Evolutionary conservation across 2,113 vertebrate genomes (phyloP), one percentile per base, ranked within the genome.

Genomic region (Carassius gibelio): DNA sequence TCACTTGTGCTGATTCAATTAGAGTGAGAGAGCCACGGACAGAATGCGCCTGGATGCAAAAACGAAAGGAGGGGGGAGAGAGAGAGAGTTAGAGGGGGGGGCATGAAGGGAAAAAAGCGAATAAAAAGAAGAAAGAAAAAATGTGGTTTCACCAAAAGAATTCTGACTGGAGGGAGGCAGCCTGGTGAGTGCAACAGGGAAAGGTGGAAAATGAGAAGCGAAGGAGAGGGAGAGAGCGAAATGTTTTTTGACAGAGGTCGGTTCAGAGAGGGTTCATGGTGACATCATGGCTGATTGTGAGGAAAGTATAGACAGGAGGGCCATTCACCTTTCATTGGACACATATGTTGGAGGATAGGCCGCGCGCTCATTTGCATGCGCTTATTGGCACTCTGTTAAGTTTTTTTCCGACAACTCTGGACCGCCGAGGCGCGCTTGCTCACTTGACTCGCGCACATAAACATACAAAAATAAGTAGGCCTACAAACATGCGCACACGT

Each of bases 261-360:
- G 95, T 95, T 95, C 94, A 95, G 86, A 87, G 89, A 92, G 93
- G 94, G 95, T 94, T 95, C 94, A 94, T 88, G 85, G 92, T 95
- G 94, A 95, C 94, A 95, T 95, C 94, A 95, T 94, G 92, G 91
- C 89, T 90, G 93, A 93, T 89, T 85, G 89, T 89, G 88, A 92
- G 91, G 88, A 92, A 92, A 93, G 91, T 93, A 93, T 92, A 92
- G 92, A 95, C 93, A 93, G 93, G 91, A 94, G 92, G 90, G 88
- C 89, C 88, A 92, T 93, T 94, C 93, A 93, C 92, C 92, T 95
- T 92, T 94, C 92, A 94, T 94, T 94, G 91, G 93, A 93, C 92
- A 91, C 93, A 94, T 91, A 93, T 95, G 93, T 94, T 76, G 86
- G 91, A 89, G 89, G 91, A 88, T 81, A 90, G 89, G 87, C 89